phyloP scores from a whole-genome alignment of 2,797 vertebrate species.

The Erithacus rubecula region DNA sequence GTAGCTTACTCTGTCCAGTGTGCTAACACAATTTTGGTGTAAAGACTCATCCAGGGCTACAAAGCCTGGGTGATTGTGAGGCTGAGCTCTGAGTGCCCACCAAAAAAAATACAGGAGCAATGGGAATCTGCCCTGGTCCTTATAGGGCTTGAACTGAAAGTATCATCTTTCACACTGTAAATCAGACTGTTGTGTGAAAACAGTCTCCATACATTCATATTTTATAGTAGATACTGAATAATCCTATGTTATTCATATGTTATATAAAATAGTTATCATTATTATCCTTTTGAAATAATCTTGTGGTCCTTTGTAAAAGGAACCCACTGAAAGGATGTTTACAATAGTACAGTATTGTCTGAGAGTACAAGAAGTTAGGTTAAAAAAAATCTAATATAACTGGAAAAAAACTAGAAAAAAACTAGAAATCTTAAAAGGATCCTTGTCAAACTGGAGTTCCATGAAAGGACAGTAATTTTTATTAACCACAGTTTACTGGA shows the following conservation, averaged over 20 bases:
- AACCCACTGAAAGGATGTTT: neutral
- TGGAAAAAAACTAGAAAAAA: neutral
- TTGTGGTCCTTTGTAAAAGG: neutral
- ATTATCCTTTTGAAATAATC: neutral
- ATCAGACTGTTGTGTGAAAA: neutral
- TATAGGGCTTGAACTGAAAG: neutral
- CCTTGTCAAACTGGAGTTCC: conserved; percentile 32
- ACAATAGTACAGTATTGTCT: neutral
- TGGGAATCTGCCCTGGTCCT: neutral
- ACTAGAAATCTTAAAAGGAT: neutral
- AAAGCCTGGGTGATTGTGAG: neutral
- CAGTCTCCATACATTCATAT: neutral
- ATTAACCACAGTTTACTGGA: neutral
- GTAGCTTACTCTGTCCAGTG: neutral
- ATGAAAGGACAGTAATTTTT: conserved; percentile 20
- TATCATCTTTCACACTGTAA: neutral
- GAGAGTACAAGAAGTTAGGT: neutral
- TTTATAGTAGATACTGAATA: neutral
- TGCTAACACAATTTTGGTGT: neutral
- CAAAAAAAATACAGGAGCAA: neutral
- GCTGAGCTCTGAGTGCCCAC: neutral
- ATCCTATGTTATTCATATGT: neutral
- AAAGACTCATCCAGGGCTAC: neutral
- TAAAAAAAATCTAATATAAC: conserved; percentile 14
- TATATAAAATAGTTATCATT: neutral